A percentile compares a stretch with the other conserved stretches of the same genome.
Evolutionary conservation across 1,140 invertebrate genomes (phyloP).

Genomic region (Drosophila sucinea): DNA sequence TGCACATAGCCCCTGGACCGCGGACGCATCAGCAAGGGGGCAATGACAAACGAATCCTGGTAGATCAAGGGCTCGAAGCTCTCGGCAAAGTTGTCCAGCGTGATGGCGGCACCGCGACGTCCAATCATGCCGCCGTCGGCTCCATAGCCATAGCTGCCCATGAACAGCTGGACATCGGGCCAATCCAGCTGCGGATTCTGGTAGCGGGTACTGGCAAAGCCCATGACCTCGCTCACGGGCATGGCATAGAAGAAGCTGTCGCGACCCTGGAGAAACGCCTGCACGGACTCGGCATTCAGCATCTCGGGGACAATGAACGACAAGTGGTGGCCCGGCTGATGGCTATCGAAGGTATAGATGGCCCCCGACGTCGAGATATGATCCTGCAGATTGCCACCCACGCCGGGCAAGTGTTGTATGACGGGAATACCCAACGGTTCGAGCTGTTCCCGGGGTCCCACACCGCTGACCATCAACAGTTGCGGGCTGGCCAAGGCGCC

Average conservation of each 20-base stretch:
- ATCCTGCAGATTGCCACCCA: constrained; percentile 92
- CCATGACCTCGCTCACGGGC: constrained; percentile 89
- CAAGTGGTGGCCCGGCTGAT: constrained; percentile 82
- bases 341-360: constrained; percentile 85
- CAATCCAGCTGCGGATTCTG: constrained; percentile 86
- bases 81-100: constrained; percentile 87
- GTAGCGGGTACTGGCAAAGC: constrained; percentile 90
- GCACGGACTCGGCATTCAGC: constrained; percentile 84
- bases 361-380: constrained; percentile 88
- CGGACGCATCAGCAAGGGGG: constrained; percentile 88
- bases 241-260: constrained; percentile 87
- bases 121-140: constrained; percentile 90
- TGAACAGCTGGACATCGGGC: constrained; percentile 91
- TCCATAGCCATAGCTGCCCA: constrained; percentile 88
- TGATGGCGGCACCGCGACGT: constrained; percentile 87
- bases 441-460: constrained; percentile 87
- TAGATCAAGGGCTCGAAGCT: constrained; percentile 88
- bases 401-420: constrained; percentile 86
- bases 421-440: constrained; percentile 84
- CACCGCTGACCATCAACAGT: constrained; percentile 91
- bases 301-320: constrained; percentile 86
- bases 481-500: constrained; percentile 90
- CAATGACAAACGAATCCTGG: constrained; percentile 86
- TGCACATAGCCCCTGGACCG: constrained; percentile 88
- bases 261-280: constrained; percentile 85